Evolutionary conservation across 2,797 vertebrate species (phyloP).

Genomic region (Rhynchonycteris naso): DNA sequence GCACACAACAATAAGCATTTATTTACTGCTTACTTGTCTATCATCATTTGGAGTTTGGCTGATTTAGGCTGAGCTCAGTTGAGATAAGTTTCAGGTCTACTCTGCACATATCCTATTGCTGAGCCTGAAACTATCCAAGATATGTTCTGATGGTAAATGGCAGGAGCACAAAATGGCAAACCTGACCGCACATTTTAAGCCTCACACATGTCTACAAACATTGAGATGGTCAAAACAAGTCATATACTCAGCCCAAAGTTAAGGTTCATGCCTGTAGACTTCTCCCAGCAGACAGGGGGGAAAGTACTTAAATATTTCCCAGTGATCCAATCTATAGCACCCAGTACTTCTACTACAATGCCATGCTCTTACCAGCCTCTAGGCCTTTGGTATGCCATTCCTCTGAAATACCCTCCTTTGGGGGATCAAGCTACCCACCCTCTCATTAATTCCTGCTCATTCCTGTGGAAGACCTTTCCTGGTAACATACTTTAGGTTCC

Average conservation of each 20-base stretch:
- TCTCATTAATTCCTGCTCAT: not conserved
- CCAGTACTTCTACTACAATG: not conserved
- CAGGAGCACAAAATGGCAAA: not conserved
- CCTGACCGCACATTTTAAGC: not conserved
- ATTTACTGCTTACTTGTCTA: not conserved
- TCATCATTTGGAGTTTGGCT: not conserved
- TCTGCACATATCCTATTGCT: not conserved
- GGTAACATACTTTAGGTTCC: not conserved
- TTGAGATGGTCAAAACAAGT: not conserved
- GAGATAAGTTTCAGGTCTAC: not conserved
- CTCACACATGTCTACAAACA: not conserved
- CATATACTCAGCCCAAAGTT: not conserved
- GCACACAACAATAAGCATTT: not conserved
- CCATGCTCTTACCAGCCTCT: not conserved
- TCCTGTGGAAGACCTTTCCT: not conserved
- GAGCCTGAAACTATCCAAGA: not conserved
- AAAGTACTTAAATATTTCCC: not conserved
- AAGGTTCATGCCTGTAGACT: not conserved
- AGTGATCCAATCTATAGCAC: not conserved
- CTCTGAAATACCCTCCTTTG: not conserved
- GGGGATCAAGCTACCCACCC: not conserved
- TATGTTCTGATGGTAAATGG: not conserved
- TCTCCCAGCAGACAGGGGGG: not conserved
- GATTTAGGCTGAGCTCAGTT: not conserved
- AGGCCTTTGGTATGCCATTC: not conserved